A percentile compares a stretch with the other conserved stretches of the same genome.
Evolutionary conservation across 2,113 vertebrate genomes (phyloP).

Genomic region (Podilymbus podiceps): DNA sequence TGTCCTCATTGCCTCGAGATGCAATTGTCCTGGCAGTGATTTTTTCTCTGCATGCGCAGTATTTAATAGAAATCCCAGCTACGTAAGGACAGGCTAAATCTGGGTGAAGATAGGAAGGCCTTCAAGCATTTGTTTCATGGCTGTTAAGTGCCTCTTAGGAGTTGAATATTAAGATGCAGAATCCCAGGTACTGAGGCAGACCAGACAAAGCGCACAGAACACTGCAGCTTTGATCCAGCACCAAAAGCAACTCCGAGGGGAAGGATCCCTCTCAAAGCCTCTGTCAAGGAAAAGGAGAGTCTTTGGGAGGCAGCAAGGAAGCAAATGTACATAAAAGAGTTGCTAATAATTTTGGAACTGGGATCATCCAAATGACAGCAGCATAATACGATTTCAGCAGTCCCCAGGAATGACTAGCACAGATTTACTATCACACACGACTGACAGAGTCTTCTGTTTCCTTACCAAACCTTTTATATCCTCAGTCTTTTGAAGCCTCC

Average conservation of each 20-base stretch:
- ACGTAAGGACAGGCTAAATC: background rate
- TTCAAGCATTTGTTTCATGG: background rate
- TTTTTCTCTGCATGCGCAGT: background rate
- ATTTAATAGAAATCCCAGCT: background rate
- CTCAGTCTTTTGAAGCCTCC: background rate
- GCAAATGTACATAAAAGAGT: background rate
- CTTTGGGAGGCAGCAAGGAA: background rate
- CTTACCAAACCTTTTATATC: background rate
- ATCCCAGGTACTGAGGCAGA: background rate
- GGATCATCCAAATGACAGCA: background rate
- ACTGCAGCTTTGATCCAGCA: background rate
- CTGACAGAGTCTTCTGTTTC: background rate
- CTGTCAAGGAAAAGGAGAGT: background rate
- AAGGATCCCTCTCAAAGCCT: background rate
- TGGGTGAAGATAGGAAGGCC: background rate
- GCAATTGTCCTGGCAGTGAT: background rate
- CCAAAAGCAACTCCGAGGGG: background rate
- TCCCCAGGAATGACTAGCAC: background rate
- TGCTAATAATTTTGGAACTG: background rate
- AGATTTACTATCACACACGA: background rate
- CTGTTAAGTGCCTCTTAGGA: background rate
- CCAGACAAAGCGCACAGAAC: background rate
- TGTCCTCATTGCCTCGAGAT: background rate
- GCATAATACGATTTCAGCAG: background rate
- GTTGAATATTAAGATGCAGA: background rate